Evolutionary conservation across 2,797 vertebrate species (phyloP).

Genomic region (Darevskia nairensis): DNA sequence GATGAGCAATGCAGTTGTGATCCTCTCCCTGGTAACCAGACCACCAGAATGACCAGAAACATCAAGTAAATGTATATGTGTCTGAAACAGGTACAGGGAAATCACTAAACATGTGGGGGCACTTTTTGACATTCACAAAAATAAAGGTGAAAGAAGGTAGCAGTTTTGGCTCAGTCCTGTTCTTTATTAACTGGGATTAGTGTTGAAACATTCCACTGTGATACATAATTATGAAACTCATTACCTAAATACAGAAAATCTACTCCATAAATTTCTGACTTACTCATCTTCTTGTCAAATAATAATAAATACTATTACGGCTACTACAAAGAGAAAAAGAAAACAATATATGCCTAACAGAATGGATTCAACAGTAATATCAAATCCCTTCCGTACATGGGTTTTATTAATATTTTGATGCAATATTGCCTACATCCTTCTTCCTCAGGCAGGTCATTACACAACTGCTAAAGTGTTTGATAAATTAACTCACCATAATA

Average conservation of each 20-base stretch:
- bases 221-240: background rate
- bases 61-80: background rate
- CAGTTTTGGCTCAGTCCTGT: background rate
- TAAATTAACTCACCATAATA: conserved; percentile 55
- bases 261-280: background rate
- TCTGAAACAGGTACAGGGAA: background rate
- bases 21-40: no score
- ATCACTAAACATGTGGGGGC: background rate
- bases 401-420: conserved; percentile 53
- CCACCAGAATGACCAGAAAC: no score
- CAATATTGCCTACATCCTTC: conserved; percentile 40
- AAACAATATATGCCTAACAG: background rate
- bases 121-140: conserved; percentile 12
- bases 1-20: no score
- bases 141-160: background rate
- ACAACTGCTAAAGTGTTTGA: conserved; percentile 51
- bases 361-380: background rate
- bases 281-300: conserved; percentile 2
- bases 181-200: conserved; percentile 37
- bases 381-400: conserved; percentile 55
- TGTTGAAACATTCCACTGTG: conserved; percentile 23
- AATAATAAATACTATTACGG: conserved; percentile 13
- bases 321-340: conserved; percentile 24
- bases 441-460: conserved; percentile 67
- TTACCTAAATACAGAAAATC: conserved; percentile 46